Evolutionary conservation across 2,797 vertebrate species (phyloP).

Genomic region (Scarus forsteni): DNA sequence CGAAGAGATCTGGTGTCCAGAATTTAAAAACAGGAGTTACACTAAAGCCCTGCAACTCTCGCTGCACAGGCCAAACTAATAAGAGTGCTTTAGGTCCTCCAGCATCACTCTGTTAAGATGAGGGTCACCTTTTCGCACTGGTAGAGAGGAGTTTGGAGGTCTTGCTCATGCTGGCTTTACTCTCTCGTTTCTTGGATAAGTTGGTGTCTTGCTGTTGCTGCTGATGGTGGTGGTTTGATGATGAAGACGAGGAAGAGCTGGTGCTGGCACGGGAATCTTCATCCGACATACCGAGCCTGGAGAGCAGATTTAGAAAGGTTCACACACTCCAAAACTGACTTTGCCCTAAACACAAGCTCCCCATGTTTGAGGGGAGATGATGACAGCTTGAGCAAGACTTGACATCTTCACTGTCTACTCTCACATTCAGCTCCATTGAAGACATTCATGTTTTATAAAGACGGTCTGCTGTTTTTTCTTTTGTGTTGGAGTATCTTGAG

Average conservation of each 20-base stretch:
- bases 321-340: neutral
- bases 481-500: too few species aligned
- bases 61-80: too few species aligned
- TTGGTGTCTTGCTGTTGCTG: conserved; percentile 89
- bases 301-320: neutral
- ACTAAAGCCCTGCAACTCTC: too few species aligned
- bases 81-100: too few species aligned
- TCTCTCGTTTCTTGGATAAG: conserved; percentile 88
- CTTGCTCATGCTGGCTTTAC: conserved; percentile 98
- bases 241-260: conserved; percentile 95
- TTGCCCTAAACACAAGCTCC: neutral
- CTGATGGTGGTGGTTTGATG: conserved; percentile 81
- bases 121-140: conserved; percentile 93
- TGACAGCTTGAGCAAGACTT: neutral
- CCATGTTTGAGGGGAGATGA: neutral
- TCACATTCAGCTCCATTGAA: neutral
- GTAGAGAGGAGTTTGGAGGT: conserved; percentile 97
- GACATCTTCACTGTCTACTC: neutral
- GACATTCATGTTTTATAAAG: neutral
- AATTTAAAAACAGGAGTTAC: too few species aligned
- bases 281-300: conserved; percentile 94
- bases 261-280: conserved; percentile 98
- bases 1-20: too few species aligned
- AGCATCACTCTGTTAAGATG: neutral
- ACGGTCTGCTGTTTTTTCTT: neutral